A percentile compares a stretch with the other conserved stretches of the same genome.
These are phyloP conservation scores for Pitangus sulphuratus DNA, from an alignment of 2,797 vertebrate species.

Conservation along the genomic window DNA sequence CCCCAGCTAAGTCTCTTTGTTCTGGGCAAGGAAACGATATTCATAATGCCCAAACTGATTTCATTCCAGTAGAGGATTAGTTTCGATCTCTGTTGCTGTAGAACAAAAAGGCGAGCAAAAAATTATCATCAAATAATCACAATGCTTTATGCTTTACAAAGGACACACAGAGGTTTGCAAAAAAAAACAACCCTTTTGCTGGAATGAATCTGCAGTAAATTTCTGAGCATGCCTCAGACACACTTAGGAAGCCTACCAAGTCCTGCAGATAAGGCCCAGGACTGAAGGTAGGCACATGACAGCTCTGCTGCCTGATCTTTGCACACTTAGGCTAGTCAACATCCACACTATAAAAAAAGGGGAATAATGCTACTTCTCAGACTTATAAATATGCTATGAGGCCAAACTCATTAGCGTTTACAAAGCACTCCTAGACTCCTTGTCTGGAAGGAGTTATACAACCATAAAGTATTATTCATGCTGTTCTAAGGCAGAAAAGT, in stretches of 20 bases:
- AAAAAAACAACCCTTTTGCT: neutral
- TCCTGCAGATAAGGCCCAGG: neutral
- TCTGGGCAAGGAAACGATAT: constrained; percentile 12
- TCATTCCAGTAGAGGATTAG: constrained; percentile 35
- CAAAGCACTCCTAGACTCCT: constrained; percentile 47
- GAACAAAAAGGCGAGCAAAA: constrained; percentile 2
- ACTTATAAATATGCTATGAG: constrained; percentile 49
- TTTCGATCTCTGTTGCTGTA: constrained; percentile 12
- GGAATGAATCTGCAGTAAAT: neutral
- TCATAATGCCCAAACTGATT: constrained; percentile 42
- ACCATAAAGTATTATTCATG: constrained; percentile 52
- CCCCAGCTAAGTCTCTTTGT: constrained; percentile 32
- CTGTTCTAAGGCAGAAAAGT: constrained; percentile 60
- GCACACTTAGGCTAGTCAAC: neutral
- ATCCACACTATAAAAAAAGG: neutral
- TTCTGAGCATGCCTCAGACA: constrained; percentile 3
- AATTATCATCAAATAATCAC: constrained; percentile 32
- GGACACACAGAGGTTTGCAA: constrained; percentile 2
- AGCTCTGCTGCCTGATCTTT: constrained; percentile 8
- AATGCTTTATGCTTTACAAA: neutral
- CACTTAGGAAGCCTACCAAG: neutral
- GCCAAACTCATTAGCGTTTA: constrained; percentile 53
- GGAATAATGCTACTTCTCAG: constrained; percentile 21
- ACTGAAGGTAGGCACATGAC: neutral
- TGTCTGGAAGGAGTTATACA: constrained; percentile 53